Conservation (phyloP, 1,140 invertebrate genomes). For the Drosophila murphyi region DNA sequence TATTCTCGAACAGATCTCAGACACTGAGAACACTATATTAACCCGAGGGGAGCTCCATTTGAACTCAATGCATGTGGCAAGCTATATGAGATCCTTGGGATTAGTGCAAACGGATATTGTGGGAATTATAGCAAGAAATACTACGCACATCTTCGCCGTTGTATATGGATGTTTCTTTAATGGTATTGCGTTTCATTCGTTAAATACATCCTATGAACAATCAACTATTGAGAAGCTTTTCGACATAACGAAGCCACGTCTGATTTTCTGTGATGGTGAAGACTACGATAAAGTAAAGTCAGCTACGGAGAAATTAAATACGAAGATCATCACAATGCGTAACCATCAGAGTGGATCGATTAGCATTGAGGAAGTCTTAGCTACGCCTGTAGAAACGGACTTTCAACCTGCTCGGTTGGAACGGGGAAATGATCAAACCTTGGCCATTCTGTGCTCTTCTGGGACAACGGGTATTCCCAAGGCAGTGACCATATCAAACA, state of each 20-base stretch:
- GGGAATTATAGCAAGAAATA: slow-evolving; percentile 36
- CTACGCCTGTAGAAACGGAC: slow-evolving; percentile 16
- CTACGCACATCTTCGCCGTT: slow-evolving; percentile 32
- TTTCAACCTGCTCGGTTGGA: slow-evolving; percentile 44
- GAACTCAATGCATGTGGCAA: slow-evolving; percentile 35
- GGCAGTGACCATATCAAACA: slow-evolving; percentile 90
- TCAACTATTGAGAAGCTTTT: slow-evolving; percentile 7
- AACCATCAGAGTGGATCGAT: slow-evolving; percentile 37
- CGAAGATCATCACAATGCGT: slow-evolving; percentile 53
- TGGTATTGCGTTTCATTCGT: slow-evolving; percentile 28
- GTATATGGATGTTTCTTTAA: slow-evolving; percentile 44
- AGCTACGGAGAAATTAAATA: slow-evolving; percentile 25
- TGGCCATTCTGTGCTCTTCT: slow-evolving; percentile 86
- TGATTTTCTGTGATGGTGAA: slow-evolving; percentile 58
- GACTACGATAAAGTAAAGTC: slow-evolving; percentile 46
- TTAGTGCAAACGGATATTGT: slow-evolving; percentile 32
- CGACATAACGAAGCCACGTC: slow-evolving; percentile 38
- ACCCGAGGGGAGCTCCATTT: slow-evolving; percentile 32
- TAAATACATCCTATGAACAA: slow-evolving; percentile 2
- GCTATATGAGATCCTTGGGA: slow-evolving; percentile 17
- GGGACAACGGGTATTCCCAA: slow-evolving; percentile 92
- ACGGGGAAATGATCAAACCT: slow-evolving; percentile 53
- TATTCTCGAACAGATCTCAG: slow-evolving; percentile 29
- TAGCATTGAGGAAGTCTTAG: slow-evolving; percentile 46
- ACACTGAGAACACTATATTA: slow-evolving; percentile 25